These are phyloP conservation scores for Scotopteryx bipunctaria DNA, from an alignment of 2,888 invertebrate species.

Conservation along the genomic window DNA sequence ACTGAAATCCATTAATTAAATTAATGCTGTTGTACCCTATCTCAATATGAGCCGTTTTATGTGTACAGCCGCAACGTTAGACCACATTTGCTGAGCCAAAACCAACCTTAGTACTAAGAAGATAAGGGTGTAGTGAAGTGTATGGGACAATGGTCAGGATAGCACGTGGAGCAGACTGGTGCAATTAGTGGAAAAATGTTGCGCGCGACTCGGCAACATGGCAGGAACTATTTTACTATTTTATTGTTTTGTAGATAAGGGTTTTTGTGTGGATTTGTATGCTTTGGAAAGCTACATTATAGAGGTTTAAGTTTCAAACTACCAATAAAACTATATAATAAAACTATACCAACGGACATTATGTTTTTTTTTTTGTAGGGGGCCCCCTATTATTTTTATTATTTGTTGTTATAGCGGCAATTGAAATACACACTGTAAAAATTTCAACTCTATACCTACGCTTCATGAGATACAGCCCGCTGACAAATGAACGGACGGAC, in stretches of 20 bases:
- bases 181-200: constrained; percentile 49
- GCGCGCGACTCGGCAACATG: constrained; percentile 36
- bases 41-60: constrained; percentile 37
- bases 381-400: too few relatives aligned
- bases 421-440: too few relatives aligned
- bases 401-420: too few relatives aligned
- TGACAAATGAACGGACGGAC: too few relatives aligned
- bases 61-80: constrained; percentile 10
- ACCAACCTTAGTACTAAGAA: background rate
- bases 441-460: too few relatives aligned
- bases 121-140: constrained; percentile 4
- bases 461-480: too few relatives aligned
- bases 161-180: constrained; percentile 38
- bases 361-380: too few relatives aligned
- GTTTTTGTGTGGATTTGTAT: background rate
- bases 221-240: constrained; percentile 6
- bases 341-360: too few relatives aligned
- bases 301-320: too few relatives aligned
- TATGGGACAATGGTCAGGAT: constrained; percentile 29
- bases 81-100: background rate
- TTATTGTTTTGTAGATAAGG: constrained; percentile 2
- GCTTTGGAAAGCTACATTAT: too few relatives aligned
- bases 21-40: constrained; percentile 45
- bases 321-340: too few relatives aligned
- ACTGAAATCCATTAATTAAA: constrained; percentile 50